phyloP scores from a whole-genome alignment of 2,888 invertebrate species.

The Pegoplata infirma region DNA sequence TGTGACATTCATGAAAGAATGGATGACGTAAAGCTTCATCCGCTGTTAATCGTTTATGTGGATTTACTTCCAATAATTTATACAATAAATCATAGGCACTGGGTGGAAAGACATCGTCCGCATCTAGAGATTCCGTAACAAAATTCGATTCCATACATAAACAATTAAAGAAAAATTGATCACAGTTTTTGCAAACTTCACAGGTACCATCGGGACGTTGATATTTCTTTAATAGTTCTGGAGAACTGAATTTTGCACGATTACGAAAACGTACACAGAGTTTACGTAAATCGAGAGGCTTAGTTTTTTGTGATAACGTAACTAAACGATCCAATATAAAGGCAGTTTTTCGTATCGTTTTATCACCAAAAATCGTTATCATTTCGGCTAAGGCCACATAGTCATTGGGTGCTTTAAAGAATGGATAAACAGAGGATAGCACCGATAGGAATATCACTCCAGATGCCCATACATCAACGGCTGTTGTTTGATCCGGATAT shows the following conservation, averaged over 20 bases:
- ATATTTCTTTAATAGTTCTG: conserved; percentile 70
- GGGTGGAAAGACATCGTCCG: conserved; percentile 81
- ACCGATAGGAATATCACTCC: conserved; percentile 90
- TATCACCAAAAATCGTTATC: conserved; percentile 87
- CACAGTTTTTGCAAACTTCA: conserved; percentile 76
- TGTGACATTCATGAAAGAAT: conserved; percentile 80
- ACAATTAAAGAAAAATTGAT: conserved; percentile 76
- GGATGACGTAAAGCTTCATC: conserved; percentile 86
- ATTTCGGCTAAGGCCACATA: conserved; percentile 89
- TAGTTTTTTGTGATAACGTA: conserved; percentile 79
- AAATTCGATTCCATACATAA: conserved; percentile 75
- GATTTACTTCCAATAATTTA: conserved; percentile 87
- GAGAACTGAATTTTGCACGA: conserved; percentile 73
- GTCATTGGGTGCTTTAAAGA: conserved; percentile 90
- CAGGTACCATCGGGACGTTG: conserved; percentile 69
- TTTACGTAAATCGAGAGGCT: conserved; percentile 79
- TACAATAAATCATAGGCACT: conserved; percentile 86
- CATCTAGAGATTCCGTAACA: conserved; percentile 71
- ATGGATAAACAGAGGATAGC: conserved; percentile 88
- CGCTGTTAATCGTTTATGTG: conserved; percentile 86
- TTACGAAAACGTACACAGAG: conserved; percentile 78
- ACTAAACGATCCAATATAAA: conserved; percentile 81
- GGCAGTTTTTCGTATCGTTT: conserved; percentile 84
- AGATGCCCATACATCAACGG: conserved; percentile 93
- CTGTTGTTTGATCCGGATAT: conserved; percentile 87